These are phyloP conservation scores for Campaea margaritaria DNA, from an alignment of 2,888 invertebrate genomes.

Conservation along the genomic window DNA sequence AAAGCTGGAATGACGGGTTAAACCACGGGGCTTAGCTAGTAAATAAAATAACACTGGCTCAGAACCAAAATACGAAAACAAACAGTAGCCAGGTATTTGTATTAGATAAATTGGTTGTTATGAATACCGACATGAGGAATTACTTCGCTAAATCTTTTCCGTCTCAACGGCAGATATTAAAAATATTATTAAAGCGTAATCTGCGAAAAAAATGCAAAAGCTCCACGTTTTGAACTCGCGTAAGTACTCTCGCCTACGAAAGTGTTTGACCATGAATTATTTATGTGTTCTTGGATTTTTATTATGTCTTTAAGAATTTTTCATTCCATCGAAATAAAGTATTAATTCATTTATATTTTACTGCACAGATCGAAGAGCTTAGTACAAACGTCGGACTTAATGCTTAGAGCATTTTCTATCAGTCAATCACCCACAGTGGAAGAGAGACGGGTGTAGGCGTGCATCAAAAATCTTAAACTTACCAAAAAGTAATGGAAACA, in stretches of 20 bases:
- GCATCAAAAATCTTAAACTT: no score
- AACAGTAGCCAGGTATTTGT: not conserved
- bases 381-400: no score
- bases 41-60: no score
- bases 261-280: constrained; percentile 44
- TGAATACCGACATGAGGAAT: constrained; percentile 13
- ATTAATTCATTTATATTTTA: no score
- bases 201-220: constrained; percentile 35
- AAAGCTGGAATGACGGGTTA: no score
- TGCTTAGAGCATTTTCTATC: no score
- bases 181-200: constrained; percentile 57
- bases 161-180: constrained; percentile 48
- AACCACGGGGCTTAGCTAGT: no score
- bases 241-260: constrained; percentile 42
- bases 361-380: no score
- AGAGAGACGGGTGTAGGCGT: no score
- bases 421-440: no score
- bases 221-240: constrained; percentile 39
- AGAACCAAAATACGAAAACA: not conserved
- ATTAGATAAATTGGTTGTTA: constrained; percentile 9
- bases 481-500: no score
- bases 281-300: constrained; percentile 9
- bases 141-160: constrained; percentile 10
- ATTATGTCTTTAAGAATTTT: no score
- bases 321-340: not conserved